Percentiles rank a stretch among this genome's conserved stretches.
These are phyloP conservation scores for Euplexia lucipara DNA, from an alignment of 2,888 invertebrate genomes.

Conservation along the genomic window DNA sequence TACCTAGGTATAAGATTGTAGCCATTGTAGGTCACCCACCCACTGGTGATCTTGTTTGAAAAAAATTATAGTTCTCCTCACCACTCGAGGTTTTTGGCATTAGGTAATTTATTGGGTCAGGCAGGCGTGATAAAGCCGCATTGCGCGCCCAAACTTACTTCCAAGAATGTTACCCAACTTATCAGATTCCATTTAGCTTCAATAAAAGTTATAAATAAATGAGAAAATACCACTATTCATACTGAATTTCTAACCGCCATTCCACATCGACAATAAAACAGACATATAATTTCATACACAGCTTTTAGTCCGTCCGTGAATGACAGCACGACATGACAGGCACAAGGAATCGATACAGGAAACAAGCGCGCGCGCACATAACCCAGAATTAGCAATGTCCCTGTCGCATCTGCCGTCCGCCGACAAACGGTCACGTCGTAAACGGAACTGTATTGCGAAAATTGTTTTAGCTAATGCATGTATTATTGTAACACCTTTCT, in stretches of 20 bases:
- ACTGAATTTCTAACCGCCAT: slow-evolving; percentile 17
- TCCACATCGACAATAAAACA: slow-evolving; percentile 58
- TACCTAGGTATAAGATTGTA: too few species aligned
- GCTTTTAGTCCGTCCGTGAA: slow-evolving; percentile 59
- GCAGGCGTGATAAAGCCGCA: neutral
- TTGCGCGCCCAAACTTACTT: too few species aligned
- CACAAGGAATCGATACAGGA: slow-evolving; percentile 85
- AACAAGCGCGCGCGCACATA: slow-evolving; percentile 72
- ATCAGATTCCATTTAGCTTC: neutral
- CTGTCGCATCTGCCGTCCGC: slow-evolving; percentile 65
- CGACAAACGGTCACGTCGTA: slow-evolving; percentile 64
- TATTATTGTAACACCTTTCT: slow-evolving; percentile 50
- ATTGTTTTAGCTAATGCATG: slow-evolving; percentile 58
- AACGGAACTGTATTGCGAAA: slow-evolving; percentile 64
- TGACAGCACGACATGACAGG: slow-evolving; percentile 68
- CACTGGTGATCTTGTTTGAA: too few species aligned
- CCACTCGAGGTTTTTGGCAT: too few species aligned
- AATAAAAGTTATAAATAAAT: slow-evolving; percentile 9
- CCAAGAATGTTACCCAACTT: neutral
- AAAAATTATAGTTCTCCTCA: too few species aligned
- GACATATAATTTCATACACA: slow-evolving; percentile 60
- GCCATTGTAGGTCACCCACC: too few species aligned
- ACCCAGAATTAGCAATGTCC: slow-evolving; percentile 83
- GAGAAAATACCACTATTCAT: neutral
- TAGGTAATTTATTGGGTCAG: too few species aligned